phyloP scores from a whole-genome alignment of 2,113 vertebrate genomes.

The Murina feae region DNA sequence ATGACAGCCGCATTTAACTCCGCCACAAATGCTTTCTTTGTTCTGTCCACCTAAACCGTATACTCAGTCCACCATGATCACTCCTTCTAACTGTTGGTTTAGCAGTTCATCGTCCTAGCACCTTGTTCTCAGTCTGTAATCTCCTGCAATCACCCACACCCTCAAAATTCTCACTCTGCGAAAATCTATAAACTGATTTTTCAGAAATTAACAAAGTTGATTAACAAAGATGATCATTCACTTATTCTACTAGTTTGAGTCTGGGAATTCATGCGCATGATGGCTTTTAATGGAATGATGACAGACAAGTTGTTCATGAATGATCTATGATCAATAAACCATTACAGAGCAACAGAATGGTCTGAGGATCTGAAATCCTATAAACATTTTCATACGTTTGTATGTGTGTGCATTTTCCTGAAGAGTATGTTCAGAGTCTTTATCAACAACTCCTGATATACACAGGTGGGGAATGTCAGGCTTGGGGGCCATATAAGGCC shows the following conservation, averaged over 20 bases:
- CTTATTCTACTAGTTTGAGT: background rate
- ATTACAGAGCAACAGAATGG: background rate
- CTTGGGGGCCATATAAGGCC: too few species aligned
- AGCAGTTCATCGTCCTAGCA: background rate
- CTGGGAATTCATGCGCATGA: background rate
- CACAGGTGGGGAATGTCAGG: too few species aligned
- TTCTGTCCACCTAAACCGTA: background rate
- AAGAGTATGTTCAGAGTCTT: background rate
- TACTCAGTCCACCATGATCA: background rate
- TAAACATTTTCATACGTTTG: background rate
- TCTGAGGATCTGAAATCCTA: background rate
- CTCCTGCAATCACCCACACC: background rate
- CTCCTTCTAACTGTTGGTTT: background rate
- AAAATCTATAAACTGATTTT: background rate
- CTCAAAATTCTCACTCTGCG: background rate
- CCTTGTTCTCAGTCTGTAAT: background rate
- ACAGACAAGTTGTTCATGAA: background rate
- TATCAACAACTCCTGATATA: background rate
- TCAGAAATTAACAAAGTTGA: background rate
- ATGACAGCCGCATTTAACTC: background rate
- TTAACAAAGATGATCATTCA: background rate
- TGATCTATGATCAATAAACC: background rate
- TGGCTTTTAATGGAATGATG: background rate
- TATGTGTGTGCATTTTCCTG: background rate
- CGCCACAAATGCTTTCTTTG: background rate